Evolutionary conservation across 2,888 invertebrate species (phyloP), one percentile per base, ranked within the genome.

Genomic region (Drosophila phalerata): DNA sequence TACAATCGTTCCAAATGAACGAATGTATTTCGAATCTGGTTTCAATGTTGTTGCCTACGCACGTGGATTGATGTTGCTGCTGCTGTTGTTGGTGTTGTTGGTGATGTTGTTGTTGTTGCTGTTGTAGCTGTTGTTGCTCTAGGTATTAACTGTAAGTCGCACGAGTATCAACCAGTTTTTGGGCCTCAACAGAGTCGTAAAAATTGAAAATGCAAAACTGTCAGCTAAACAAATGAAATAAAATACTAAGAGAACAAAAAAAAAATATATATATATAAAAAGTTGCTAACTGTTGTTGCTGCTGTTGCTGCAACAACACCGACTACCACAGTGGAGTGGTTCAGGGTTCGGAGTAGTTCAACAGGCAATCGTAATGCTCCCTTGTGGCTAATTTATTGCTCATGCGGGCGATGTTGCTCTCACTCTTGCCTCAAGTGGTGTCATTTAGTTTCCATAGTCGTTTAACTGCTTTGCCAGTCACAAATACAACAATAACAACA

Each of bases 121-220:
- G n/a, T n/a, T n/a, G n/a, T n/a, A n/a, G 22, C 22, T 22, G 22
- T 22, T 67, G 34, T 52, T 56, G 60, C 37, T 72, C 28, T 68
- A 45, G 55, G 49, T 48, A 58, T 53, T 62, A 51, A 28, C 52
- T 43, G 58, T 73, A 61, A 73, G 49, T 53, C 57, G 74, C 48
- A 15, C 55, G 55, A 47, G 37, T 57, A 43, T 63, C 37, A 77
- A 77, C 80, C 80, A 77, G 76, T 75, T 79, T 74, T 79, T 60
- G 66, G 76, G 62, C 76, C 69, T 69, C 67, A 37, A 47, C 49
- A 30, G 43, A 47, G 62, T 75, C 48, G 60, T 75, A 55, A 51
- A 79, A 79, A 74, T 79, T 63, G 65, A 77, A 79, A 77, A 77
- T 77, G 76, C 76, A 77, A 77, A 77, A 77, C 76, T 66, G 76